Evolutionary conservation across 2,113 vertebrate genomes (phyloP), one percentile per base, ranked within the genome.

Genomic region (Anthoscopus minutus): DNA sequence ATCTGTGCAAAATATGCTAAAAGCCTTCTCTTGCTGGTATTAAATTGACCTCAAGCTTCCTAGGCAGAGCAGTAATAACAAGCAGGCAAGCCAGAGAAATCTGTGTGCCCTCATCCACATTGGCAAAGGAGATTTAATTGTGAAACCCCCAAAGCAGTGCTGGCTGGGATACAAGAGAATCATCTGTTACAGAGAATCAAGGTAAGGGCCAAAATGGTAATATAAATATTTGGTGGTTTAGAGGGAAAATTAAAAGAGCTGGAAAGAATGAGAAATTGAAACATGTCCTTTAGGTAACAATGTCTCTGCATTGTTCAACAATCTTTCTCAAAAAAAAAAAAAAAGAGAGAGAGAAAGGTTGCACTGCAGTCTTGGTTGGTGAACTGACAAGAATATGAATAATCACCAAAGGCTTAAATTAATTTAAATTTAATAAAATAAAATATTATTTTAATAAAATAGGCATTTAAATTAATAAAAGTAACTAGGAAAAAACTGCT

Each of bases 21-120:
- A 96, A 87, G 18, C 37, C 61, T 60, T 67, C 47, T 48, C 64
- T 89, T 84, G 69, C 65, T 78, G 81, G 45, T 93, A 74, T 27
- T 89, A 61, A 92, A 94, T 76, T 69, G 61, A 92, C 94, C 69
- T 72, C 81, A 76, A 38, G 28, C 61, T 92, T 82, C 78, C 85
- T 60, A 57, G 44, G 0, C 1, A 61, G 23, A 88, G 58, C 21
- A 50, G 45, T 57, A 38, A 84, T 61, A 74, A 91, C 61, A 81
- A 64, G 51, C 0, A 0, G 20, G 48, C n/a, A 66, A 92, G 48
- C 11, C 48, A 65, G 44, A 81, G 69, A 65, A 81, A 86, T 91
- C 40, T 77, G 1, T 91, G 85, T 89, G 64, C 50, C 60, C 15
- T 92, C 64, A 78, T 70, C 60, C 0, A 0, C 48, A 35, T 15